These are phyloP conservation scores for Phragmatobia fuliginosa DNA, from an alignment of 2,888 invertebrate genomes.

Conservation along the genomic window DNA sequence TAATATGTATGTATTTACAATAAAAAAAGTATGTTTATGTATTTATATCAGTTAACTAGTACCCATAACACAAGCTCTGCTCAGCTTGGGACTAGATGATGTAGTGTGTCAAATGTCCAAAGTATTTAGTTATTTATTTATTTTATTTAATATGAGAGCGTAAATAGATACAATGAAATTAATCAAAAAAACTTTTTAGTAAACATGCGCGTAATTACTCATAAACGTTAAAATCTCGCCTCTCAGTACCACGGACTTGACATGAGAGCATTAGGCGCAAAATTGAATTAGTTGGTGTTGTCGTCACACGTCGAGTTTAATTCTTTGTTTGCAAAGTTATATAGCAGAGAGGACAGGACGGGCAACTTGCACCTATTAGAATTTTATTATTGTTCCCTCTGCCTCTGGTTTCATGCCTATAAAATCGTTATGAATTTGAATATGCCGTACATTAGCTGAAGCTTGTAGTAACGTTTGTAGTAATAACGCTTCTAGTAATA, in stretches of 20 bases:
- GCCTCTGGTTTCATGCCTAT: slow-evolving; percentile 40
- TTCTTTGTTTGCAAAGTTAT: slow-evolving; percentile 69
- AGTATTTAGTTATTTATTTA: no score
- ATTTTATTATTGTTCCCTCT: slow-evolving; percentile 34
- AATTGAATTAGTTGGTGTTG: slow-evolving; percentile 70
- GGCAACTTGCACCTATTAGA: slow-evolving; percentile 41
- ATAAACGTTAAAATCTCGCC: slow-evolving; percentile 8
- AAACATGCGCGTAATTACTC: not conserved
- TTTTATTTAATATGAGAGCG: no score
- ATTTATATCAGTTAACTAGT: no score
- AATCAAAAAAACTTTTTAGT: not conserved
- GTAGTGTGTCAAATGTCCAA: no score
- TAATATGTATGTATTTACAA: no score
- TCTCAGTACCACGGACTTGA: slow-evolving; percentile 19
- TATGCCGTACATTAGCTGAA: not conserved
- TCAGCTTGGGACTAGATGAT: no score
- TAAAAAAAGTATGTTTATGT: no score
- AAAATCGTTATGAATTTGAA: slow-evolving; percentile 14
- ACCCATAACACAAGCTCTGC: no score
- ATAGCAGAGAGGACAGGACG: slow-evolving; percentile 32
- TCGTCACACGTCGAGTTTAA: slow-evolving; percentile 54
- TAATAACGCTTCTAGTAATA: no score
- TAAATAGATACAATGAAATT: not conserved
- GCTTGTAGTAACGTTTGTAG: no score
- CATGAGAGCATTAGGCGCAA: slow-evolving; percentile 55